phyloP scores from a whole-genome alignment of 2,888 invertebrate genomes.

The Tuta absoluta region DNA sequence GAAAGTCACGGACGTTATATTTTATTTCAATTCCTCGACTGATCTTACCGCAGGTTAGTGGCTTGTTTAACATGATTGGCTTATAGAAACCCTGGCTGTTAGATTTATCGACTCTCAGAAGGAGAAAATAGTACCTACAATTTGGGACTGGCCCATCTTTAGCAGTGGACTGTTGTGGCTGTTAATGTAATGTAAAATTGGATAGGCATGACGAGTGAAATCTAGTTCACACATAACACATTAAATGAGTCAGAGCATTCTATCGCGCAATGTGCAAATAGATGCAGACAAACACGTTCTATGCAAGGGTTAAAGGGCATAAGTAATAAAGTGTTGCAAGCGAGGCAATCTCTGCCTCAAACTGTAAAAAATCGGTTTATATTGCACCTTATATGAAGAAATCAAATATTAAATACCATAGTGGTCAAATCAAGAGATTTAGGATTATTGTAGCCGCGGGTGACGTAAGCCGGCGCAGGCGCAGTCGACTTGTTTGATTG shows the following conservation, averaged over 20 bases:
- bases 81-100: too few relatives aligned
- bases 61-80: too few relatives aligned
- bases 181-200: too few relatives aligned
- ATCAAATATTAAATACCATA: neutral
- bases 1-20: too few relatives aligned
- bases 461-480: slow-evolving; percentile 6
- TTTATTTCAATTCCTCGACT: too few relatives aligned
- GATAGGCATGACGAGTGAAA: too few relatives aligned
- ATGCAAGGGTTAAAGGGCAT: neutral
- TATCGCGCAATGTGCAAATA: neutral
- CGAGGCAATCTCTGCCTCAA: neutral
- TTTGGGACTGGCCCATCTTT: too few relatives aligned
- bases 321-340: neutral
- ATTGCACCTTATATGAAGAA: slow-evolving; percentile 5
- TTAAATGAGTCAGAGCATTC: neutral
- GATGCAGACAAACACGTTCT: neutral
- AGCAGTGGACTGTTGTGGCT: too few relatives aligned
- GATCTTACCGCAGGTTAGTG: too few relatives aligned
- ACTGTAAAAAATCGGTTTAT: neutral
- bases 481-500: neutral
- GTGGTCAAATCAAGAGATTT: neutral
- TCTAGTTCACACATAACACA: neutral
- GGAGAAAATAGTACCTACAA: too few relatives aligned
- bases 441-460: slow-evolving; percentile 4
- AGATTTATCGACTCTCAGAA: too few relatives aligned